phyloP scores from a whole-genome alignment of 2,888 invertebrate species.

The Leptopterna dolabrata region DNA sequence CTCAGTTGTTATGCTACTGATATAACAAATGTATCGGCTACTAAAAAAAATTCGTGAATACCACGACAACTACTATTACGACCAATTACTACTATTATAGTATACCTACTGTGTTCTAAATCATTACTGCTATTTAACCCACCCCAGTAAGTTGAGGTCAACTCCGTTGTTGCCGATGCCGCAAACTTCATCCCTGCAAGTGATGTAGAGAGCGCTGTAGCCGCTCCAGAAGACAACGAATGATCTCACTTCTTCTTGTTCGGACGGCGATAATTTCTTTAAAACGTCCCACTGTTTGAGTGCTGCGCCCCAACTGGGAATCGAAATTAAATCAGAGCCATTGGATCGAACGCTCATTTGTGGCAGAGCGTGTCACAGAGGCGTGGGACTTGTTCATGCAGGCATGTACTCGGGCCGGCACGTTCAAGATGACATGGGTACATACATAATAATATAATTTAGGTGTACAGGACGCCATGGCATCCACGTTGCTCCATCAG shows the following conservation, averaged over 20 bases:
- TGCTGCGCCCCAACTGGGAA: constrained; percentile 24
- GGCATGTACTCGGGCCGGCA: background rate
- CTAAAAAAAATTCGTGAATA: too few species aligned
- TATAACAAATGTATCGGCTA: too few species aligned
- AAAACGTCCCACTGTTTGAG: constrained; percentile 41
- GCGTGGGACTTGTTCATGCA: background rate
- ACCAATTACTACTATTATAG: too few species aligned
- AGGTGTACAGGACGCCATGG: background rate
- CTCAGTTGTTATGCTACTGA: too few species aligned
- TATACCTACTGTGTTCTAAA: too few species aligned
- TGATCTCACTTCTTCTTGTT: constrained; percentile 28
- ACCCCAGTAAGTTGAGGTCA: constrained; percentile 28
- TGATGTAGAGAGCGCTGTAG: constrained; percentile 35
- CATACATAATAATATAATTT: background rate
- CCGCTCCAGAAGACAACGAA: constrained; percentile 39
- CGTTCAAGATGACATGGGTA: too few species aligned
- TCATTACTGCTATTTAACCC: too few species aligned
- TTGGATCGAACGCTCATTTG: background rate
- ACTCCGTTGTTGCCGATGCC: constrained; percentile 41
- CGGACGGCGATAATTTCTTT: background rate
- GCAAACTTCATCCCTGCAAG: constrained; percentile 19
- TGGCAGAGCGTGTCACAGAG: background rate
- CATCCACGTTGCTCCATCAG: too few species aligned
- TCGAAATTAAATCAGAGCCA: background rate
- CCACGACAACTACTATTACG: too few species aligned